Base-by-base conservation (phyloP, 1,140 invertebrate species). In the Solen grandis region DNA sequence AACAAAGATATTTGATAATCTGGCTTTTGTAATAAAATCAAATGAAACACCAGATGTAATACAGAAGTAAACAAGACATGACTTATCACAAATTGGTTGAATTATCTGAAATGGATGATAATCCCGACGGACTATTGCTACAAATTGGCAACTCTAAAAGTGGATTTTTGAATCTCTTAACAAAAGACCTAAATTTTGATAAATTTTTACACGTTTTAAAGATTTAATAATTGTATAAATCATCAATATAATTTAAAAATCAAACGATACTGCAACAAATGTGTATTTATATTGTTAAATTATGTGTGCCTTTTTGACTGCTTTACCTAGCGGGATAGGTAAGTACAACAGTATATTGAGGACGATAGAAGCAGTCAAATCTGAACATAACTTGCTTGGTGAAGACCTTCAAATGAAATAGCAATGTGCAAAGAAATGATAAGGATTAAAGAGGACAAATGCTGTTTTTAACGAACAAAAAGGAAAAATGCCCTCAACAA, bases 391-490 rank as follows among this genome's bases (percentile, higher is more conserved):
- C 46, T 10, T 50, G 46, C 16, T 5, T 68, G 14, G 52, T 13
- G 5, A 27, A 29, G 2, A 25, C 52, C 16, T 29, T 68, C 2
- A 68, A 36, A 25, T n/a, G n/a, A n/a, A n/a, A n/a, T n/a, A 60
- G 16, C 59, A 10, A 25, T 41, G 31, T 14, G 54, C 29, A 74
- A 59, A 62, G 22, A 60, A n/a, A n/a, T n/a, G 69, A 89, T 25
- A 85, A 93, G 27, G 50, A 87, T 5, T 79, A 84, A 54, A 75
- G 83, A 0, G 72, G 93, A 25, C 93, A 93, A 35, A 91, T 94
- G 62, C 70, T 88, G 65, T 82, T 86, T 27, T 88, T 90, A 62
- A 86, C 91, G 14, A 83, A 91, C 2, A 59, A 85, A 33, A 91
- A 88, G 72, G 63, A 88, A 60, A 73, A 29, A 1, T 65, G 80